These are phyloP conservation scores for Verasper variegatus DNA, from an alignment of 2,113 vertebrate genomes.

Conservation along the genomic window DNA sequence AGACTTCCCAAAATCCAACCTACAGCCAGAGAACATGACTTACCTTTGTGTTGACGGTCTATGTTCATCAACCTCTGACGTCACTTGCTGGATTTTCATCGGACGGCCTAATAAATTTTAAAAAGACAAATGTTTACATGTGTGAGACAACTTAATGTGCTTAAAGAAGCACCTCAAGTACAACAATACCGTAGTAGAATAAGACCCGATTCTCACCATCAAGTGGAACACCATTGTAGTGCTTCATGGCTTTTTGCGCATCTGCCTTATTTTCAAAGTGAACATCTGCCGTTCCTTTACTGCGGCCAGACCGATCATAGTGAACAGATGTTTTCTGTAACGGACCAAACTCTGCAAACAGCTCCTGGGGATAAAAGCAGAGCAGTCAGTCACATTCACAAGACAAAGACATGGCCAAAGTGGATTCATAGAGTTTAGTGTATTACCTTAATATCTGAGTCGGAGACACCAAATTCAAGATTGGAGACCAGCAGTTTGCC, in stretches of 20 bases:
- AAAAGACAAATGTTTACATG: background rate
- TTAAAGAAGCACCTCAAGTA: no score
- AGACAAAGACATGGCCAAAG: accelerated
- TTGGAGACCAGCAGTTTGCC: slow-evolving; percentile 95
- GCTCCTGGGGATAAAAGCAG: slow-evolving; percentile 81
- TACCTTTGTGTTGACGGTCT: slow-evolving; percentile 88
- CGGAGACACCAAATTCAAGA: slow-evolving; percentile 95
- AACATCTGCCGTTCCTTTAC: slow-evolving; percentile 94
- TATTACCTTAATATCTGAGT: slow-evolving; percentile 93
- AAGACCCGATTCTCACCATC: slow-evolving; percentile 83
- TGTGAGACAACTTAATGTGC: background rate
- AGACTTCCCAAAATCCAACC: background rate
- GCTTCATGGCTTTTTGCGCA: slow-evolving; percentile 95
- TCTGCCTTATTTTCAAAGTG: slow-evolving; percentile 93
- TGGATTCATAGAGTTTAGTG: accelerated
- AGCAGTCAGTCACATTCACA: background rate
- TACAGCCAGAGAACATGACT: slow-evolving; percentile 12
- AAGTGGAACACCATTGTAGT: slow-evolving; percentile 95
- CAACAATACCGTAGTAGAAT: accelerated
- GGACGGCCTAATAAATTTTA: slow-evolving; percentile 84
- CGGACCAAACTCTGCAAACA: slow-evolving; percentile 94
- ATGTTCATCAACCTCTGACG: slow-evolving; percentile 89
- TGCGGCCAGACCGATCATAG: slow-evolving; percentile 95
- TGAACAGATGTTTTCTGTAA: slow-evolving; percentile 93
- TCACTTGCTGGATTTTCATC: slow-evolving; percentile 96